Evolutionary conservation across 2,113 vertebrate species (phyloP), one percentile per base, ranked within the genome.

Genomic region (Xenopus borealis): DNA sequence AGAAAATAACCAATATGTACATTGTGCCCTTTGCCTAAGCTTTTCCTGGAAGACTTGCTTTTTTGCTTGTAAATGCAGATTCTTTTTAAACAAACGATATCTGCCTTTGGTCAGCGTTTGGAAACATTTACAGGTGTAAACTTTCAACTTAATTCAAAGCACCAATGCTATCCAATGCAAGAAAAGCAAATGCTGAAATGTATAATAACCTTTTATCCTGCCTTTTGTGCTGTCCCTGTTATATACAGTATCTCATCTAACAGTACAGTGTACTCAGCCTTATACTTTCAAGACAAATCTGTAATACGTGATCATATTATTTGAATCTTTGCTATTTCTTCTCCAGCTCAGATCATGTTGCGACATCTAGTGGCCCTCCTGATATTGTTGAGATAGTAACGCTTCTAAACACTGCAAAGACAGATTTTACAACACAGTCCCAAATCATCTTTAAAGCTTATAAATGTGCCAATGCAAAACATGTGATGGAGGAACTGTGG

Each of bases 321-420:
- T 40, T 40, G 33, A 40, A 7, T 40, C 8, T 6, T 40, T 40
- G 8, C 8, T 40, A 23, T 5, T 18, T 57, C 55, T 18, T 33
- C 11, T 40, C 19, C 20, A 62, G 27, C 59, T 55, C 10, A 69
- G 66, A 69, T 69, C 73, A 76, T 30, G 45, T 58, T 76, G 27
- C 44, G 73, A 66, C 73, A 76, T 76, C 73, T 76, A 76, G 73
- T 76, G 73, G 23, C 20, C 66, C 9, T 40, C 7, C 2, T 4
- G 3, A 40, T 40, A 40, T 40, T 40, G 33, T 40, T 1, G 33
- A 40, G 33, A 7, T 40, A 40, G 33, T 6, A 40, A 40, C 7
- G 33, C 3, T 40, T 4, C 8, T 40, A 40, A 40, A 40, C 33
- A 40, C 33, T 40, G 33, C 33, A 40, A 6, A 40, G 33, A n/a